Evolutionary conservation across 2,797 vertebrate species (phyloP).

Genomic region (Pantherophis vulpinus): DNA sequence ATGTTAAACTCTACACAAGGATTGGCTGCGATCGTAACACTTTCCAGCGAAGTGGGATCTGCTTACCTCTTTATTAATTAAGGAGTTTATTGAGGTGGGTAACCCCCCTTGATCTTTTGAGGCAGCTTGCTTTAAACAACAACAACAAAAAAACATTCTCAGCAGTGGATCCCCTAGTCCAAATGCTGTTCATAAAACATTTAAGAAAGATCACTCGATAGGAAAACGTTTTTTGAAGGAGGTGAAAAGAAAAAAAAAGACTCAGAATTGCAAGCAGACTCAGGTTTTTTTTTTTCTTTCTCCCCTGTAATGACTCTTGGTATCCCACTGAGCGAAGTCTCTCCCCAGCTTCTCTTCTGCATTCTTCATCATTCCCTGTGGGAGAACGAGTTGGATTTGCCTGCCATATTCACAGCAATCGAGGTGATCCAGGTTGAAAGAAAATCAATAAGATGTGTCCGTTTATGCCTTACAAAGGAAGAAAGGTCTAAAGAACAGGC

Average conservation of each 20-base stretch:
- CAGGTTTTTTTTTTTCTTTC: conserved; percentile 32
- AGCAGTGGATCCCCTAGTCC: conserved; percentile 80
- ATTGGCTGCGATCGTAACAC: conserved; percentile 58
- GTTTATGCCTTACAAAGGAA: conserved; percentile 89
- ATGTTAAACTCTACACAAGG: conserved; percentile 59
- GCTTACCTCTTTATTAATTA: conserved; percentile 56
- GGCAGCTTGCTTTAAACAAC: conserved; percentile 61
- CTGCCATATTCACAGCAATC: conserved; percentile 91
- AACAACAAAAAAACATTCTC: conserved; percentile 73
- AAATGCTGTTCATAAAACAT: conserved; percentile 91
- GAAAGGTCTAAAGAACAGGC: conserved; percentile 82
- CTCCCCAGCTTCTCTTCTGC: conserved; percentile 75
- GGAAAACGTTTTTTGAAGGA: conserved; percentile 68
- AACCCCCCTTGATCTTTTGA: conserved; percentile 38
- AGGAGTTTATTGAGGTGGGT: conserved; percentile 40
- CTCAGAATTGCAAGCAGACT: conserved; percentile 78
- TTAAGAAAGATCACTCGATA: conserved; percentile 76
- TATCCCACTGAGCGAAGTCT: conserved; percentile 77
- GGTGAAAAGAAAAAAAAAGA: conserved; percentile 76
- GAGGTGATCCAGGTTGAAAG: conserved; percentile 95
- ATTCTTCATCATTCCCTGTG: conserved; percentile 74
- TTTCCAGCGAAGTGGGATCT: conserved; percentile 46
- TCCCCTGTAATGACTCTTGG: conserved; percentile 77
- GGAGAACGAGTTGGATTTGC: conserved; percentile 87
- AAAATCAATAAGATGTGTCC: conserved; percentile 98